Base-by-base conservation (phyloP, 2,797 vertebrate genomes). In the Sciurus vulgaris region DNA sequence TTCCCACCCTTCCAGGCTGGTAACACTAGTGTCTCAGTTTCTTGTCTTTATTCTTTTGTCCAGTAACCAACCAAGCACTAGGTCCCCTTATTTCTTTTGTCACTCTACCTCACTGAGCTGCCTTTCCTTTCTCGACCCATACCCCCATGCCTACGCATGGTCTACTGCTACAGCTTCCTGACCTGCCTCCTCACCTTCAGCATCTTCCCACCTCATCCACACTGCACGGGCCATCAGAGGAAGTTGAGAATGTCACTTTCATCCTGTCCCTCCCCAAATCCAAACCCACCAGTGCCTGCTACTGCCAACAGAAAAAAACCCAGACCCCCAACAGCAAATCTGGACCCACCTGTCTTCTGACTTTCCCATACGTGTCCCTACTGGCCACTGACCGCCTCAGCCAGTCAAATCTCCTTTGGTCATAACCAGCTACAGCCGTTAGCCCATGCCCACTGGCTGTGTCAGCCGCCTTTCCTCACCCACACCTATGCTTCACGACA, bases 91-190 rank as follows among this genome's bases (percentile, higher is more conserved):
- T 10, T 69, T 63, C 74, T 79, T 38, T 56, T 26, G 54, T 67
- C 51, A 4, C 63, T 72, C 28, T 0, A 11, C 30, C 28, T n/a
- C 13, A 17, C 87, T 47, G 35, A 26, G 72, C 59, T n/a, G 63
- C 38, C 30, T 56, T 24, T 59, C 49, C 7, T 61, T 73, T 56
- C 67, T 22, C 14, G 54, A 35, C 38, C 15, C 24, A 2, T 3
- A 4, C 9, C 17, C n/a, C 51, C 11, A 18, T 1, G 1, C 44
- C 44, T 47, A 6, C 0, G 2, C 8, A 0, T 20, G 24, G 61
- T 7, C 20, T 74, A 4, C 7, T 14, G 30, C 13, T 59, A 54
- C 3, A 65, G 63, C 30, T 86, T 61, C 47, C 87, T n/a, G 33
- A 59, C 26, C 13, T 69, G 61, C 9, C 13, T 61, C 24, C 91